Evolutionary conservation across 2,113 vertebrate species (phyloP), one percentile per base, ranked within the genome.

Genomic region (Conger conger): DNA sequence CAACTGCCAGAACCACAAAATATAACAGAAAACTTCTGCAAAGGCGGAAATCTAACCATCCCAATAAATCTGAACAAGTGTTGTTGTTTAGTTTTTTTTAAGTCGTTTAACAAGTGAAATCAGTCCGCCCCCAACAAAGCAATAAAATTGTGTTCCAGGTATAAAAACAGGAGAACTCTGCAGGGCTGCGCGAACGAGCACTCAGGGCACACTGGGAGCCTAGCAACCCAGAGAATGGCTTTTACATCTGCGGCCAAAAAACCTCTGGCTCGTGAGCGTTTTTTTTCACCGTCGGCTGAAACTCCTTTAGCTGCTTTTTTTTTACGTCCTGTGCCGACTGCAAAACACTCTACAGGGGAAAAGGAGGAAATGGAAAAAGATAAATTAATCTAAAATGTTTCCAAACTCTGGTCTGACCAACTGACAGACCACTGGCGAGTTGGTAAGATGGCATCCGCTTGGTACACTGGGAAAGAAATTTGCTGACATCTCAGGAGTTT

Each of bases 221-320:
- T 84, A 82, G 82, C 80, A 88, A 86, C 60, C 81, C 81, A 40
- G 90, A 82, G 85, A 92, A 95, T 91, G 78, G 88, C 88, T 93
- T 94, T 93, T 88, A 91, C 92, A 94, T 92, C 90, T 93, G 92
- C 85, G 76, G 89, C 87, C 90, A 86, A 91, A 90, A 89, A 73
- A 90, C 90, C 91, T 90, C 83, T 45, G 88, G 91, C 88, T 86
- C 35, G 81, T n/a, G 54, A 79, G 45, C 37, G 4, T 45, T n/a
- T 38, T 76, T 20, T 78, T 57, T 68, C n/a, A 81, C 20, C 68
- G 36, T 88, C 83, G 85, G 38, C 84, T 35, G 86, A 88, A 86
- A 76, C 60, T 84, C 86, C 88, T 86, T 86, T 82, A 85, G 86
- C 60, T 63, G 30, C 87, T 87, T 83, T 84, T 87, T 88, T 84